These are phyloP conservation scores for Osmoderma eremita DNA, from an alignment of 2,888 invertebrate species.

Conservation along the genomic window DNA sequence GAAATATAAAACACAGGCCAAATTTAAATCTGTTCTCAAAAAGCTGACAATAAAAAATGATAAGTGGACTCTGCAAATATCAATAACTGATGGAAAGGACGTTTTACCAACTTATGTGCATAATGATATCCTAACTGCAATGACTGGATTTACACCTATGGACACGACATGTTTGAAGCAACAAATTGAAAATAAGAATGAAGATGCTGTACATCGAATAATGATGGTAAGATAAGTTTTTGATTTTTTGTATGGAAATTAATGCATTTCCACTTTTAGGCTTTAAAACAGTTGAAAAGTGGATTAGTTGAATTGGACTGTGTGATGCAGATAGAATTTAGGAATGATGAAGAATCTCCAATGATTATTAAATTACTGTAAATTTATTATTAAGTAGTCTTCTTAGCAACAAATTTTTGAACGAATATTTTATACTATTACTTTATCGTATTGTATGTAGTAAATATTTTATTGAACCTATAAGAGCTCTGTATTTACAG, in stretches of 20 bases:
- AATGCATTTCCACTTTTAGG: constrained; percentile 52
- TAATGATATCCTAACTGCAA: constrained; percentile 67
- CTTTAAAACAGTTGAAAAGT: constrained; percentile 52
- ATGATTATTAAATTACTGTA: constrained; percentile 51
- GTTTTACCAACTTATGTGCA: constrained; percentile 68
- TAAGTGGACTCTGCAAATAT: constrained; percentile 69
- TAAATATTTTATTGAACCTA: too few species aligned
- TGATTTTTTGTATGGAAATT: background rate
- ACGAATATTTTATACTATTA: too few species aligned
- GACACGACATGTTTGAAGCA: constrained; percentile 48
- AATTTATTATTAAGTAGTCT: constrained; percentile 3
- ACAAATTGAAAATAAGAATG: constrained; percentile 48
- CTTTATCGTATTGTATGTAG: too few species aligned
- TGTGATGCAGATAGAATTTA: constrained; percentile 55
- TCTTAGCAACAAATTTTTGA: too few species aligned
- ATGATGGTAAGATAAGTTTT: constrained; percentile 47
- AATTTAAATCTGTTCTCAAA: constrained; percentile 67
- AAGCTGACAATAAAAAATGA: constrained; percentile 67
- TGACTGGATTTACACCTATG: constrained; percentile 65
- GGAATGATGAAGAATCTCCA: constrained; percentile 50
- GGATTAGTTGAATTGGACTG: constrained; percentile 53
- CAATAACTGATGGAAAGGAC: constrained; percentile 69
- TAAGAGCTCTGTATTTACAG: too few species aligned
- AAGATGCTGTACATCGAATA: constrained; percentile 49
- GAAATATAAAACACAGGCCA: constrained; percentile 68